Conservation (phyloP, 2,113 vertebrate genomes). For the Ovibos moschatus region DNA sequence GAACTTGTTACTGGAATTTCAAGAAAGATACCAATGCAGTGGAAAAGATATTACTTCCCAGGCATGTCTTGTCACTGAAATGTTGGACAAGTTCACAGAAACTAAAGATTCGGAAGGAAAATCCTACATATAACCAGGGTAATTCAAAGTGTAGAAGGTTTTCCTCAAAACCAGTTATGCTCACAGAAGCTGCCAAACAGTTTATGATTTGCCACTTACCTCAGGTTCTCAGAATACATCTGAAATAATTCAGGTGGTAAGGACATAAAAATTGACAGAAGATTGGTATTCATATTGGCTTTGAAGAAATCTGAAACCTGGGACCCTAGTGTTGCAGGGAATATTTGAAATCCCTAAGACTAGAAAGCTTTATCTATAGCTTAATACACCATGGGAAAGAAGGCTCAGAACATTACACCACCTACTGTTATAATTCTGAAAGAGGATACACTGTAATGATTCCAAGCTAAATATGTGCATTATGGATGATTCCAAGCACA, state of each 20-base stretch:
- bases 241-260: constrained; percentile 86
- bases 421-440: background rate
- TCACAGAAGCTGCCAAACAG: constrained; percentile 89
- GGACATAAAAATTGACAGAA: background rate
- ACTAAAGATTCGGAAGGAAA: constrained; percentile 88
- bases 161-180: constrained; percentile 86
- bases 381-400: background rate
- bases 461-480: background rate
- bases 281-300: background rate
- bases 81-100: constrained; percentile 89
- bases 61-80: constrained; percentile 86
- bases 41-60: constrained; percentile 81
- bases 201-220: constrained; percentile 87
- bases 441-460: background rate
- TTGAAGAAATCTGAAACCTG: background rate
- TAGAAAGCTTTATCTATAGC: background rate
- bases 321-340: background rate
- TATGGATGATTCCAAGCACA: too few relatives aligned
- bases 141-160: constrained; percentile 87
- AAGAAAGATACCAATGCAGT: constrained; percentile 85
- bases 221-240: constrained; percentile 87
- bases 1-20: constrained; percentile 89
- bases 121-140: constrained; percentile 86
- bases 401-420: background rate
- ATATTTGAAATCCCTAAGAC: background rate